Percentiles rank a stretch among this genome's conserved stretches.
These are phyloP conservation scores for Lycaon pictus DNA, from an alignment of 2,113 vertebrate genomes.

Conservation along the genomic window DNA sequence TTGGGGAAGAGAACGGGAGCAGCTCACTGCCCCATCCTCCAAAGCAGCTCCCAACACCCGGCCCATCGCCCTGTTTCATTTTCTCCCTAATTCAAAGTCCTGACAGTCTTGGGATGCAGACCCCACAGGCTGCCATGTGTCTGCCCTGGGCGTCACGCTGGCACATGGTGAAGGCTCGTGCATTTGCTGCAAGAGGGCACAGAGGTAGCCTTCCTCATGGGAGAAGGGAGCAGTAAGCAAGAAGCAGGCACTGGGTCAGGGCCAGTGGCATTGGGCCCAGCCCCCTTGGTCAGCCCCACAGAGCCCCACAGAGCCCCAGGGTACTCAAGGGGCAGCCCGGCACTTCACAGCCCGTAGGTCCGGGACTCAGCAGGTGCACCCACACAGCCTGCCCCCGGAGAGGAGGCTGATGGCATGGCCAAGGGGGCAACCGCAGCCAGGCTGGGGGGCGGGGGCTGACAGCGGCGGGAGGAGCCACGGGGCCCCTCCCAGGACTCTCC, in stretches of 20 bases:
- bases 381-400: accelerated
- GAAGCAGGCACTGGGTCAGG: not conserved
- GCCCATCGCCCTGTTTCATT: accelerated
- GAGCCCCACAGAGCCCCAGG: too few relatives aligned
- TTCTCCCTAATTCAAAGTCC: not conserved
- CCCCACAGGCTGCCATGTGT: accelerated
- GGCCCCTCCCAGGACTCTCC: accelerated
- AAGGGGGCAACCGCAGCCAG: not conserved
- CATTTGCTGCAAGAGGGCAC: accelerated
- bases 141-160: accelerated
- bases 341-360: not conserved
- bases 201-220: accelerated
- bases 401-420: not conserved
- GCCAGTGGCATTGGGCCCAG: not conserved
- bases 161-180: too few relatives aligned
- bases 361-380: not conserved
- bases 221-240: accelerated
- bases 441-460: not conserved
- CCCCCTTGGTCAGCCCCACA: too few relatives aligned
- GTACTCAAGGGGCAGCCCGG: accelerated
- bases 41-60: too few relatives aligned
- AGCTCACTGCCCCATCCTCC: not conserved
- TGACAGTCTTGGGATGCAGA: accelerated
- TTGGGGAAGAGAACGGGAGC: not conserved
- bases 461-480: accelerated